Evolutionary conservation across 2,797 vertebrate genomes (phyloP).

Genomic region (Pantherophis vulpinus): DNA sequence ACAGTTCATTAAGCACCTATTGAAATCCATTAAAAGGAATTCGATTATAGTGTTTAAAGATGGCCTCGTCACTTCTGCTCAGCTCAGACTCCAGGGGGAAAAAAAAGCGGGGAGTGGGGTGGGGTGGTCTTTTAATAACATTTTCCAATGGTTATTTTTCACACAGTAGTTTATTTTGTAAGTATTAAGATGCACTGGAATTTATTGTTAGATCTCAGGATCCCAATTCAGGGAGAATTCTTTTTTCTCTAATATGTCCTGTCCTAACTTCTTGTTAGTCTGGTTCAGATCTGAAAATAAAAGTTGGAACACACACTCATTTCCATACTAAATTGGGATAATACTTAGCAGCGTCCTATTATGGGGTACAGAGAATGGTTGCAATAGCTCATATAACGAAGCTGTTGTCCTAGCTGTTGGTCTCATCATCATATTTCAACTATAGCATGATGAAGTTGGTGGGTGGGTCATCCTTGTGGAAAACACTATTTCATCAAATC

Average conservation of each 20-base stretch:
- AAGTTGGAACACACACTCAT: not conserved
- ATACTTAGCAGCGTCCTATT: conserved; percentile 84
- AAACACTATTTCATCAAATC: conserved; percentile 98
- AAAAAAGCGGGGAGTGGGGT: too few relatives aligned
- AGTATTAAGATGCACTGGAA: not conserved
- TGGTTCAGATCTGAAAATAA: not conserved
- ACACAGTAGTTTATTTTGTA: not conserved
- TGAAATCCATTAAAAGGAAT: not conserved
- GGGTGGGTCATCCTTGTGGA: conserved; percentile 86
- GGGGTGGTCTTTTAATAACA: not conserved
- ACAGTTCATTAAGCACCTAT: not conserved
- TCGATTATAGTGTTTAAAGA: not conserved
- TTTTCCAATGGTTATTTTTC: not conserved
- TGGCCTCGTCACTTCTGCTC: not conserved
- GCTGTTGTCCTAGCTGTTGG: conserved; percentile 78
- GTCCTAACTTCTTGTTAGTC: not conserved
- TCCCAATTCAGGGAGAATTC: not conserved
- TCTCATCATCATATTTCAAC: conserved; percentile 93
- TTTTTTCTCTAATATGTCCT: not conserved
- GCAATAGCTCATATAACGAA: conserved; percentile 91
- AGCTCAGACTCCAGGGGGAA: not conserved
- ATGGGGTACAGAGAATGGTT: conserved; percentile 78
- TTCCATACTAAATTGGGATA: conserved; percentile 81
- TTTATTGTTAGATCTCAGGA: not conserved
- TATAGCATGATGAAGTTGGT: conserved; percentile 91